These are phyloP conservation scores for Cyclophora punctaria DNA, from an alignment of 2,888 invertebrate genomes.

Conservation along the genomic window DNA sequence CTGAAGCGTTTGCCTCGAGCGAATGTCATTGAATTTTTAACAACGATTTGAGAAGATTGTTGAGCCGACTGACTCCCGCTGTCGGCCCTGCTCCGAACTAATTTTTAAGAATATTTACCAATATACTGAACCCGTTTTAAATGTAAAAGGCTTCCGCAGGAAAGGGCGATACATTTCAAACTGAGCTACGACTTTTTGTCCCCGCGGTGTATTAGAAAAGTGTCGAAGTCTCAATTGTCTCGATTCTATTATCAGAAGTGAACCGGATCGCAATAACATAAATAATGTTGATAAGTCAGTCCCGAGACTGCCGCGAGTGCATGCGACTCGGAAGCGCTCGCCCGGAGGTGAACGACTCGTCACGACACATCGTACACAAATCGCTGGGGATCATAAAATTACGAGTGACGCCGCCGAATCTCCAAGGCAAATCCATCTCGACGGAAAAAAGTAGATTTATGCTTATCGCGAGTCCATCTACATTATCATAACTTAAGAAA, in stretches of 20 bases:
- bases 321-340: slow-evolving; percentile 9
- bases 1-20: slow-evolving; percentile 36
- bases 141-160: no score
- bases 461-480: slow-evolving; percentile 30
- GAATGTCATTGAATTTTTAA: slow-evolving; percentile 53
- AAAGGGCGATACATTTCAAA: background rate
- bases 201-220: no score
- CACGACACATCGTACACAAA: slow-evolving; percentile 27
- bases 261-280: background rate
- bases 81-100: slow-evolving; percentile 28
- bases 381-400: slow-evolving; percentile 27
- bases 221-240: background rate
- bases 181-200: no score
- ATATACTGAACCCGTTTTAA: slow-evolving; percentile 9
- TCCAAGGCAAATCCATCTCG: slow-evolving; percentile 24
- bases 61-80: slow-evolving; percentile 25
- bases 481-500: slow-evolving; percentile 49
- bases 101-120: slow-evolving; percentile 28
- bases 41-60: slow-evolving; percentile 43
- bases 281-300: background rate
- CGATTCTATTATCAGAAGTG: background rate
- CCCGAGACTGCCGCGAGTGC: background rate
- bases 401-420: slow-evolving; percentile 21
- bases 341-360: slow-evolving; percentile 27
- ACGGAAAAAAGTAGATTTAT: slow-evolving; percentile 37